Evolutionary conservation across 2,797 vertebrate species (phyloP).

Genomic region (Dendrocincla tyrannina): DNA sequence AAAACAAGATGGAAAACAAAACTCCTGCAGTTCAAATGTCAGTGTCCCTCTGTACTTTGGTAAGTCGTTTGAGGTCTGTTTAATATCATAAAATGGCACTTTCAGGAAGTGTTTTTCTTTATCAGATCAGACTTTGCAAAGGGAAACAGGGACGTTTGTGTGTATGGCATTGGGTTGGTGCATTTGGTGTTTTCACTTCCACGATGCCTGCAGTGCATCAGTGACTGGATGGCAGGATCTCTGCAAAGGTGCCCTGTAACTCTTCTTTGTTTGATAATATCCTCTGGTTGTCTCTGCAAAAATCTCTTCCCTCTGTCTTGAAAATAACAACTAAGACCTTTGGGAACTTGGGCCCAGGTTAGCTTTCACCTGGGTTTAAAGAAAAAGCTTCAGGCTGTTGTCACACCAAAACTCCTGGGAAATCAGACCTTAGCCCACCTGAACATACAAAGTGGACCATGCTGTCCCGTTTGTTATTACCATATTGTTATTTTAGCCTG

Average conservation of each 20-base stretch:
- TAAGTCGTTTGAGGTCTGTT: background rate
- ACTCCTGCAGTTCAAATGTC: slow-evolving; percentile 39
- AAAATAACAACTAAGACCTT: background rate
- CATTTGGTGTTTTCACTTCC: background rate
- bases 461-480: background rate
- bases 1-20: background rate
- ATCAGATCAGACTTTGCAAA: background rate
- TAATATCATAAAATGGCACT: background rate
- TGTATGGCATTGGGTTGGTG: background rate
- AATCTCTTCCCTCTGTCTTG: background rate
- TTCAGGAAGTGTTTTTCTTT: slow-evolving; percentile 15
- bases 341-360: background rate
- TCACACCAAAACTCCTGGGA: background rate
- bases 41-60: background rate
- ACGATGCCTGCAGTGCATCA: background rate
- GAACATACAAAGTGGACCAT: background rate
- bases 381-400: background rate
- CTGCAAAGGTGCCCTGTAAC: background rate
- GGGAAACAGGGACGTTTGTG: background rate
- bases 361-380: background rate
- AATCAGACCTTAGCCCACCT: background rate
- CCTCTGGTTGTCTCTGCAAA: background rate
- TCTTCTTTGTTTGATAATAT: background rate
- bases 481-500: background rate
- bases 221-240: background rate